Percentiles rank a stretch among this genome's conserved stretches.
Evolutionary conservation across 2,113 vertebrate species (phyloP).

Genomic region (Ceyx melanurus): DNA sequence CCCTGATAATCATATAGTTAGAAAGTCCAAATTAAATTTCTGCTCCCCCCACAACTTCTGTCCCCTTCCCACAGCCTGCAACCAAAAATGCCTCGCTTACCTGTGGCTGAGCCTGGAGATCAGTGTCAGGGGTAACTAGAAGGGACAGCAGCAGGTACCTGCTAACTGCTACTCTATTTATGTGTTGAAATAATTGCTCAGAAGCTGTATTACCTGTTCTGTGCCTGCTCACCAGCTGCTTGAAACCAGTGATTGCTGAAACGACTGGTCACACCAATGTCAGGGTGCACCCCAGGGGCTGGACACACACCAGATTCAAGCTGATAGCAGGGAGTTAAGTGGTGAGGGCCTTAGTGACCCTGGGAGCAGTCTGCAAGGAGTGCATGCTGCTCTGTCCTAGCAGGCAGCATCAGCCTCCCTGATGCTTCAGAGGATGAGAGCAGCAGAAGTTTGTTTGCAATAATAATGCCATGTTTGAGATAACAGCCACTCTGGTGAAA

Average conservation of each 20-base stretch:
- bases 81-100: constrained; percentile 11
- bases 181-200: neutral
- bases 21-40: neutral
- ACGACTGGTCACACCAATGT: neutral
- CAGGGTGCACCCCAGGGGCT: neutral
- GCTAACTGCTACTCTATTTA: neutral
- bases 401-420: neutral
- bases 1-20: neutral
- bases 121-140: neutral
- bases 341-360: neutral
- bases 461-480: accelerated
- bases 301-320: neutral
- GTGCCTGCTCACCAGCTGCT: neutral
- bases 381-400: neutral
- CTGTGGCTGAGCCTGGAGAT: neutral
- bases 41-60: neutral
- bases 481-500: neutral
- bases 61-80: neutral
- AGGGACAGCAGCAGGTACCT: neutral
- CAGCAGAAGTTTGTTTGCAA: neutral
- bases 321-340: neutral
- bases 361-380: neutral
- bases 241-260: neutral
- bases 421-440: neutral
- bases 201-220: neutral